These are phyloP conservation scores for Drosophila nr. perissopoda DNA, from an alignment of 2,888 invertebrate genomes.

Conservation along the genomic window DNA sequence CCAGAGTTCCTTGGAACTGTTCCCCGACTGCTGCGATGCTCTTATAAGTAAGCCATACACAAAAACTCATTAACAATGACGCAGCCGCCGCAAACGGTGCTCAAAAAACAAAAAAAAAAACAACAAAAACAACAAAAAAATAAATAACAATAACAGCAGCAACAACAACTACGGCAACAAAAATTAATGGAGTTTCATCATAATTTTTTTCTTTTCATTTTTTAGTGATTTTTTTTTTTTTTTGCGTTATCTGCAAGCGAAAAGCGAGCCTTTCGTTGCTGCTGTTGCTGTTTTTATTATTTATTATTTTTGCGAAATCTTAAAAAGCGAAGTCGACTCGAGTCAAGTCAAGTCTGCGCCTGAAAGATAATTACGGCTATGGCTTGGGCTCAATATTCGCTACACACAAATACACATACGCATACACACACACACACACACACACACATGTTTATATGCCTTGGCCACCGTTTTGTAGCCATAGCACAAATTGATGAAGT, in stretches of 20 bases:
- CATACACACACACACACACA: constrained; percentile 1
- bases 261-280: constrained; percentile 39
- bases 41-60: constrained; percentile 75
- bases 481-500: constrained; percentile 70
- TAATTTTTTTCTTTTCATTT: constrained; percentile 60
- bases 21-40: constrained; percentile 39
- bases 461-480: constrained; percentile 53
- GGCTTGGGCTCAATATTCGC: constrained; percentile 27
- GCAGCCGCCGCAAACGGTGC: constrained; percentile 49
- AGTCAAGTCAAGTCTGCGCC: constrained; percentile 50
- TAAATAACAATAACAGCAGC: constrained; percentile 25
- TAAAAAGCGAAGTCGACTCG: constrained; percentile 53
- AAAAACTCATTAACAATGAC: constrained; percentile 81
- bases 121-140: constrained; percentile 36
- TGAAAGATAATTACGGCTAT: constrained; percentile 69
- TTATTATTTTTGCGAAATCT: constrained; percentile 78
- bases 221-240: constrained; percentile 15
- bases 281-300: constrained; percentile 62
- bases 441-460: background rate
- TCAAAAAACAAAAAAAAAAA: constrained; percentile 46
- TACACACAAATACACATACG: background rate
- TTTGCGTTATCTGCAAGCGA: constrained; percentile 53
- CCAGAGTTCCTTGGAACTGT: constrained; percentile 78
- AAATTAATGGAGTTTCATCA: constrained; percentile 82
- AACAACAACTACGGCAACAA: constrained; percentile 46